Conservation (phyloP, 2,797 vertebrate species). For the Prunella strophiata region DNA sequence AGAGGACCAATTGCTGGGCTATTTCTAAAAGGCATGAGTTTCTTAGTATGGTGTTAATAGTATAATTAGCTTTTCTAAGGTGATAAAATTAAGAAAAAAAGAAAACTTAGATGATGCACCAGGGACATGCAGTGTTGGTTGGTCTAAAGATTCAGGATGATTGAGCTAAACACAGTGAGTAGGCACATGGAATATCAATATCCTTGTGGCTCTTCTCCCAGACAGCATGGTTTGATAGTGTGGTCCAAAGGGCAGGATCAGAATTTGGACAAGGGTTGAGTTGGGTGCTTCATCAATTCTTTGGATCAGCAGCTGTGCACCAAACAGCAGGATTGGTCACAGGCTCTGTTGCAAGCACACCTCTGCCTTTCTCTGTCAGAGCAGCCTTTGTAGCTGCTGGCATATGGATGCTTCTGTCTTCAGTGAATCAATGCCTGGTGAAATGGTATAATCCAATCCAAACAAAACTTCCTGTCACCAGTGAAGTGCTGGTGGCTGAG, state of each 20-base stretch:
- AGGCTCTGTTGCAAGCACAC: not conserved
- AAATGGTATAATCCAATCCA: constrained; percentile 4
- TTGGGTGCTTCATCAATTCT: not conserved
- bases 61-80: not conserved
- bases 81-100: not conserved
- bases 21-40: not conserved
- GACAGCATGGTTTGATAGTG: not conserved
- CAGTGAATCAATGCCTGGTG: not conserved
- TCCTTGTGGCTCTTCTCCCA: not conserved
- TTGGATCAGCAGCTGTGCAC: not conserved
- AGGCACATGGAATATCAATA: not conserved
- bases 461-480: constrained; percentile 5
- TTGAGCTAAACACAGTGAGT: not conserved
- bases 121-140: not conserved
- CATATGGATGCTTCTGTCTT: not conserved
- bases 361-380: not conserved
- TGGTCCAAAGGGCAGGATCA: not conserved
- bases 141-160: not conserved
- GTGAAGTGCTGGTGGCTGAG: not conserved
- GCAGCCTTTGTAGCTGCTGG: not conserved
- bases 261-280: not conserved
- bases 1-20: not conserved
- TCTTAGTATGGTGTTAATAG: not conserved
- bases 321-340: not conserved
- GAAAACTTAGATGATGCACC: not conserved